Evolutionary conservation across 2,888 invertebrate genomes (phyloP).

Genomic region (Colostygia pectinataria): DNA sequence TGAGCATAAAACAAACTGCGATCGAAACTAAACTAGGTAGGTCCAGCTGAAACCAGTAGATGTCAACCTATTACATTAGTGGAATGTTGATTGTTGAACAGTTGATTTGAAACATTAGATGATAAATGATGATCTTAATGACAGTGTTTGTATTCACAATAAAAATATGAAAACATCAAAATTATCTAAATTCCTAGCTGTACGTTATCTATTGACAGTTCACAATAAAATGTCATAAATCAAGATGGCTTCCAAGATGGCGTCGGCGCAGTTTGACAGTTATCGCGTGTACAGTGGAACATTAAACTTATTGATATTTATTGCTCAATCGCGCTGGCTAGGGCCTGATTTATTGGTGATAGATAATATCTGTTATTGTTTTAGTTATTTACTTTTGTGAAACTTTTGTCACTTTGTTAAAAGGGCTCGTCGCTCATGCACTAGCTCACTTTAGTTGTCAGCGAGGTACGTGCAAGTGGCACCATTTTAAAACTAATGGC

Average conservation of each 20-base stretch:
- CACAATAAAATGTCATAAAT: constrained; percentile 71
- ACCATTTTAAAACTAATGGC: too few relatives aligned
- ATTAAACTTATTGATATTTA: constrained; percentile 82
- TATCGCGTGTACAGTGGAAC: constrained; percentile 78
- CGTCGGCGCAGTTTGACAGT: constrained; percentile 70
- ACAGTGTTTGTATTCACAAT: too few relatives aligned
- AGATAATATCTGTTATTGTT: constrained; percentile 71
- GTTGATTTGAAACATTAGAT: not conserved
- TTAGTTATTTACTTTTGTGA: constrained; percentile 55
- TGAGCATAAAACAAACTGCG: too few relatives aligned
- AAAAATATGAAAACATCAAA: constrained; percentile 7
- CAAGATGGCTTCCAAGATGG: constrained; percentile 78
- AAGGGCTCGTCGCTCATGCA: too few relatives aligned
- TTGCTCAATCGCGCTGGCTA: constrained; percentile 74
- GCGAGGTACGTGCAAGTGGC: too few relatives aligned
- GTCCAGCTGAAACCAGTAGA: too few relatives aligned
- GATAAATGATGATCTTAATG: too few relatives aligned
- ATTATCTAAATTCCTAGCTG: constrained; percentile 41
- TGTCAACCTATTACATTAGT: too few relatives aligned
- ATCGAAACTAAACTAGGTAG: too few relatives aligned
- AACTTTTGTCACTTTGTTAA: constrained; percentile 17
- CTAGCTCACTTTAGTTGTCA: too few relatives aligned
- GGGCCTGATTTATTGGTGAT: constrained; percentile 74
- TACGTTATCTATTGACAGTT: constrained; percentile 66
- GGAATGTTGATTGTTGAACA: constrained; percentile 6